Evolutionary conservation across 2,888 invertebrate species (phyloP), one percentile per base, ranked within the genome.

Genomic region (Tinea pellionella): DNA sequence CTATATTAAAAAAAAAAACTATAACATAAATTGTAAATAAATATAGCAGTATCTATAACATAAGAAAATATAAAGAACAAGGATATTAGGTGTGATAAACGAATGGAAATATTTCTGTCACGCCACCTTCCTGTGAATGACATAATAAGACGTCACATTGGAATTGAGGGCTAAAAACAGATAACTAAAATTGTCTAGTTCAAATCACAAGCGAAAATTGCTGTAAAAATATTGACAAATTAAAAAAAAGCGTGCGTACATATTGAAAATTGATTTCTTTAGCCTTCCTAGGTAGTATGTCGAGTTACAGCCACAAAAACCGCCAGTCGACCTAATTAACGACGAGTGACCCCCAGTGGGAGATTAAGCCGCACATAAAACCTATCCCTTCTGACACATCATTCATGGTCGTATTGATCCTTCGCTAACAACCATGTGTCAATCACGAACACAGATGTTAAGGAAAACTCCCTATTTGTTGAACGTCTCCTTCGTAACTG

Each of bases 321-420:
- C 57, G 57, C 57, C 12, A 13, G 30, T n/a, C 32, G 57, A 57
- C 57, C 57, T 57, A 57, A 57, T 57, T 57, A 57, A 57, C 32
- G 57, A 32, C 30, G 32, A 32, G 13, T n/a, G 57, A 32, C 57
- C 57, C 53, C 30, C 18, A n/a, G 32, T 6, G 57, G 32, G 15
- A 32, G 32, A 57, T 58, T 29, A 58, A 78, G 75, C 75, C 77
- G 66, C 72, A 73, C 75, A 78, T 80, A 79, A 80, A 84, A 84
- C 80, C n/a, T 53, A 53, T 18, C 53, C 53, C 24, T 53, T 53
- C 53, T 53, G 53, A 53, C 53, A 53, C 24, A 53, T 53, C 53
- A 24, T 53, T 53, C 53, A 53, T 53, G 53, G 53, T 18, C 53
- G 24, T 53, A 53, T 53, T 24, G 53, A 53, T 53, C 53, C 53